phyloP scores from a whole-genome alignment of 2,113 vertebrate genomes.

The Microtus pennsylvanicus region DNA sequence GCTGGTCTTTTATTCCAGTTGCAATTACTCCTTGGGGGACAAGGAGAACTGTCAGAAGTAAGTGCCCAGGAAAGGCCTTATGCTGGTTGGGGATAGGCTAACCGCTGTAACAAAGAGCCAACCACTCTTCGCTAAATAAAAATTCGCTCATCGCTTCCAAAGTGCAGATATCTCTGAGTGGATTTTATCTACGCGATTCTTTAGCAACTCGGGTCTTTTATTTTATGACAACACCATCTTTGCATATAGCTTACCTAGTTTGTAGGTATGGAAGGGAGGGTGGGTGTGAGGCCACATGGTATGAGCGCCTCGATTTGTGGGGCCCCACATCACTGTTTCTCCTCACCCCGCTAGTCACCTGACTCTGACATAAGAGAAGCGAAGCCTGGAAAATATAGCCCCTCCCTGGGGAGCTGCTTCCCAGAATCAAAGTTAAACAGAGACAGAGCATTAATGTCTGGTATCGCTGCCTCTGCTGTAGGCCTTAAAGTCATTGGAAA shows the following conservation, averaged over 20 bases:
- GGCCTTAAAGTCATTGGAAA: not conserved
- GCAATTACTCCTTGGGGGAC: not conserved
- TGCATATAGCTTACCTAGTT: not conserved
- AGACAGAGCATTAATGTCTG: not conserved
- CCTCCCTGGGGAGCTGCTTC: not conserved
- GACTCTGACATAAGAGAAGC: not conserved
- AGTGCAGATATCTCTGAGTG: not conserved
- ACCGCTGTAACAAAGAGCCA: not conserved
- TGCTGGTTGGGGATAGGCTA: not conserved
- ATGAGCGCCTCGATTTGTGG: not conserved
- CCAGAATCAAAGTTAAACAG: not conserved
- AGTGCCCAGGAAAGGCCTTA: not conserved
- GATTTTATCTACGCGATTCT: not conserved
- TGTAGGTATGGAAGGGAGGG: not conserved
- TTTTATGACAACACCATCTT: not conserved
- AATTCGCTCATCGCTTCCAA: not conserved
- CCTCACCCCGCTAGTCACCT: conserved; percentile 6
- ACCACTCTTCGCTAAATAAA: not conserved
- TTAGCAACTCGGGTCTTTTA: not conserved
- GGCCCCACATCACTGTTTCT: not conserved
- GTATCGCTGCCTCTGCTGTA: not conserved
- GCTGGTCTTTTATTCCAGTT: not conserved
- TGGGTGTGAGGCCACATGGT: not conserved
- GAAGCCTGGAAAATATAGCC: not conserved
- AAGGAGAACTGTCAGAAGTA: not conserved